Percentiles rank a stretch among this genome's conserved stretches.
Evolutionary conservation across 2,888 invertebrate genomes (phyloP).

Genomic region (Luffia ferchaultella): DNA sequence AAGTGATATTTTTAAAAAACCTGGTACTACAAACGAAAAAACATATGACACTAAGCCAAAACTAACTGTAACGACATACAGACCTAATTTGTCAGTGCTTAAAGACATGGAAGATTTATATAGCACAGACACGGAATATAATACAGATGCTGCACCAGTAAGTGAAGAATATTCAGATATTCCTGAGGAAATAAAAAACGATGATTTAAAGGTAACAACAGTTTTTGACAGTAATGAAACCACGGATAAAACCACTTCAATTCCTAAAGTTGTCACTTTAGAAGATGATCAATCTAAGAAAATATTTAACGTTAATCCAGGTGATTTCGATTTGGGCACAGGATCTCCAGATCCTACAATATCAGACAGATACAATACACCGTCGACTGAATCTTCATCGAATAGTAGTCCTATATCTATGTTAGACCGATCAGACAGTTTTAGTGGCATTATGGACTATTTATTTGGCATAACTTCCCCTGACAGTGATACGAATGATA

Average conservation of each 20-base stretch:
- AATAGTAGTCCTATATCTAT: conserved; percentile 25
- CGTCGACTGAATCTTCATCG: conserved; percentile 31
- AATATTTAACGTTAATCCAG: conserved; percentile 24
- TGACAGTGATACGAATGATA: conserved; percentile 22
- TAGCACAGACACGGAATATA: conserved; percentile 25
- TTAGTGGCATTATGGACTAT: conserved; percentile 45
- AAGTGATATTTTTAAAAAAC: conserved; percentile 25
- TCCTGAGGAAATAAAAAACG: not conserved
- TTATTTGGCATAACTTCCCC: conserved; percentile 43
- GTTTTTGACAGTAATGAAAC: conserved; percentile 25
- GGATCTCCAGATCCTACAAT: conserved; percentile 42
- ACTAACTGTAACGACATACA: conserved; percentile 42
- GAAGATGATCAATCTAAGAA: too few relatives aligned
- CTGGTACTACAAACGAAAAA: conserved; percentile 29
- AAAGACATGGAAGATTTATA: conserved; percentile 35
- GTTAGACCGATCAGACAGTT: conserved; percentile 32
- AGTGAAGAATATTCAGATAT: not conserved
- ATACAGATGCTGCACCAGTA: not conserved
- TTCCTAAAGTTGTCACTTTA: conserved; percentile 16
- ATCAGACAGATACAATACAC: conserved; percentile 29
- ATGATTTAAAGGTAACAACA: not conserved
- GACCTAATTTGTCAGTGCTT: conserved; percentile 27
- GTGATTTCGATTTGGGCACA: conserved; percentile 50
- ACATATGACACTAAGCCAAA: conserved; percentile 23
- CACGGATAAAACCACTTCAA: conserved; percentile 38